These are phyloP conservation scores for Tiliacea citrago DNA, from an alignment of 2,888 invertebrate genomes.

Conservation along the genomic window DNA sequence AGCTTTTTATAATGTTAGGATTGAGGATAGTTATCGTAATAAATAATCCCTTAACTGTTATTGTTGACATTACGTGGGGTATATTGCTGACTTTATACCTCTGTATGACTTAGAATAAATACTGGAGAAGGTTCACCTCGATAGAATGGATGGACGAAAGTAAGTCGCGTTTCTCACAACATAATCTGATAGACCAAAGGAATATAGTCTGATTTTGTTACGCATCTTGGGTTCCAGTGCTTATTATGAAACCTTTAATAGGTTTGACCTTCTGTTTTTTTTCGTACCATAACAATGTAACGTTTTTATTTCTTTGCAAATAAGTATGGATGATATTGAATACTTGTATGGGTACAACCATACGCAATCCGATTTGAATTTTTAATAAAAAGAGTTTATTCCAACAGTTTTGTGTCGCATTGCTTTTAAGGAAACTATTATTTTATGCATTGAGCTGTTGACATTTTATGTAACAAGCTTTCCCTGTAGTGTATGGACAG, in stretches of 20 bases:
- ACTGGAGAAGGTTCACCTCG: conserved; percentile 16
- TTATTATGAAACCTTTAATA: neutral
- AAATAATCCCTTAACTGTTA: conserved; percentile 50
- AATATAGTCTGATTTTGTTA: no score
- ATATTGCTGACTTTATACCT: conserved; percentile 30
- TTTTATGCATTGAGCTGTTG: conserved; percentile 61
- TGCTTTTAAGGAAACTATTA: conserved; percentile 60
- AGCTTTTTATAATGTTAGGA: conserved; percentile 25
- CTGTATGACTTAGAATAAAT: neutral
- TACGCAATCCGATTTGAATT: conserved; percentile 57
- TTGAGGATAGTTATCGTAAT: conserved; percentile 29
- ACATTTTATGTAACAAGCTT: conserved; percentile 49
- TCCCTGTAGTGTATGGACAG: conserved; percentile 10
- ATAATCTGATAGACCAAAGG: neutral
- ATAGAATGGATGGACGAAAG: neutral
- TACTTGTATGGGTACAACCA: conserved; percentile 39
- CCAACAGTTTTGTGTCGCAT: conserved; percentile 25
- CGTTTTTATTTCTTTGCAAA: conserved; percentile 51
- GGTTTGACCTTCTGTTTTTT: conserved; percentile 22
- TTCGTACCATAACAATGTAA: conserved; percentile 7
- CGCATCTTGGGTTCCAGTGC: neutral
- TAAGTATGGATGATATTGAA: conserved; percentile 54
- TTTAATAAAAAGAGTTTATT: conserved; percentile 58
- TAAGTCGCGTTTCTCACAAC: neutral
- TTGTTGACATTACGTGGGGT: conserved; percentile 33